Evolutionary conservation across 35 echinoderm and acorn worm genomes (phyloP).

Genomic region (Hemicentrotus pulcherrimus): DNA sequence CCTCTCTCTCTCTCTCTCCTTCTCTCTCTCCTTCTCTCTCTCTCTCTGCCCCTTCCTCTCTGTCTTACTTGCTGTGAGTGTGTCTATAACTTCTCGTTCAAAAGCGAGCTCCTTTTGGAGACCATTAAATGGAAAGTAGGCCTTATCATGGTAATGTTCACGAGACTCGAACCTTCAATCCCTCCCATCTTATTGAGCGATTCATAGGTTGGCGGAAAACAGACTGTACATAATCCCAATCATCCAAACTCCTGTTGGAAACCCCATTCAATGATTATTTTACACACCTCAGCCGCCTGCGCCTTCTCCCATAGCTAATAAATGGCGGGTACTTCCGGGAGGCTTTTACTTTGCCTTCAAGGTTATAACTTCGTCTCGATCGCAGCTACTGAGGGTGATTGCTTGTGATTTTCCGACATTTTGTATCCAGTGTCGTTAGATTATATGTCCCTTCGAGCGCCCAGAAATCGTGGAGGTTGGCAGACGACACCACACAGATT

Average conservation of each 20-base stretch:
- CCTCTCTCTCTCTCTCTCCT: neutral
- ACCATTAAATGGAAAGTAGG: too few species aligned
- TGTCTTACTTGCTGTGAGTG: neutral
- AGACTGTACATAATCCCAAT: too few species aligned
- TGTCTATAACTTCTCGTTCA: neutral
- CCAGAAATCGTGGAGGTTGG: neutral
- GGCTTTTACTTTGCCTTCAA: neutral
- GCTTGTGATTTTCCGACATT: conserved; percentile 11
- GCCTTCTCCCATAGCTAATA: neutral
- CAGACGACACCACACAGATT: neutral
- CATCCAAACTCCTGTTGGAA: too few species aligned
- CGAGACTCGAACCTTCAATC: too few species aligned
- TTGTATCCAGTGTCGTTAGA: neutral
- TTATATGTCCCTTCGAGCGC: neutral
- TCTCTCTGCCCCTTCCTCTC: neutral
- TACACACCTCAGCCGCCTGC: too few species aligned
- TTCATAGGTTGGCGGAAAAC: too few species aligned
- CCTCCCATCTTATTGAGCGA: too few species aligned
- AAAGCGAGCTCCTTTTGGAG: too few species aligned
- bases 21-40: neutral
- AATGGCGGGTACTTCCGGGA: neutral
- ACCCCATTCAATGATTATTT: too few species aligned
- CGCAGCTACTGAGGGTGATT: conserved; percentile 7
- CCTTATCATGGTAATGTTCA: too few species aligned
- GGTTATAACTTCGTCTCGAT: neutral